Evolutionary conservation across 2,797 vertebrate genomes (phyloP), one percentile per base, ranked within the genome.

Genomic region (Hydrolagus colliei): DNA sequence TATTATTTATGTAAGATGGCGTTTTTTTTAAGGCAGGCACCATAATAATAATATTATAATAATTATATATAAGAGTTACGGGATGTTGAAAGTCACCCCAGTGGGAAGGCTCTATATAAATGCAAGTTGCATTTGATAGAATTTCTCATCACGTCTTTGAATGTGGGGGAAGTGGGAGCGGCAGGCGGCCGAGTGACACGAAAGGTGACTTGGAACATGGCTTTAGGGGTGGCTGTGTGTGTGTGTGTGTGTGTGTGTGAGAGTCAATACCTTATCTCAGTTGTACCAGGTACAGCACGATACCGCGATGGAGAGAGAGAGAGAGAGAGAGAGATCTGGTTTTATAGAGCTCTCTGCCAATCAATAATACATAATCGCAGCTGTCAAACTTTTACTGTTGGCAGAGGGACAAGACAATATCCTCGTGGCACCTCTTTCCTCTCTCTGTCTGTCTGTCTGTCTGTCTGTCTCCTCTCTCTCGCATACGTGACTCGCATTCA

Each of bases 281-380:
- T 76, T 11, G 16, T 18, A 76, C 14, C 35, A 76, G 35, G 41
- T 52, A 52, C 41, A 52, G 59, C 74, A 76, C 0, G 41, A 20
- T 2, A 52, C 41, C 20, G 41, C 59, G 74, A 6, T 52, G 35
- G 32, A 76, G 74, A 20, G 27, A 27, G 27, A 27, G 27, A 27
- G 27, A 16, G 18, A 20, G 13, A 1, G 8, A 59, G 74, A 59
- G 16, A 20, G 2, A 9, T 59, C 1, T 59, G 41, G 41, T 16
- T 76, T 18, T 52, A 76, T 76, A 18, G 41, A 76, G 32, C 35
- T 18, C 18, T 16, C 18, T 52, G 41, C 9, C 3, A 35, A 76
- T 76, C 18, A 76, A 76, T 76, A 76, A 41, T 76, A 59, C 20
- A 76, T 76, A 41, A 59, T 59, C 59, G 41, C 74, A 76, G 74